A percentile compares a stretch with the other conserved stretches of the same genome.
Conservation (phyloP, 2,113 vertebrate genomes). For the Cyanoderma ruficeps region DNA sequence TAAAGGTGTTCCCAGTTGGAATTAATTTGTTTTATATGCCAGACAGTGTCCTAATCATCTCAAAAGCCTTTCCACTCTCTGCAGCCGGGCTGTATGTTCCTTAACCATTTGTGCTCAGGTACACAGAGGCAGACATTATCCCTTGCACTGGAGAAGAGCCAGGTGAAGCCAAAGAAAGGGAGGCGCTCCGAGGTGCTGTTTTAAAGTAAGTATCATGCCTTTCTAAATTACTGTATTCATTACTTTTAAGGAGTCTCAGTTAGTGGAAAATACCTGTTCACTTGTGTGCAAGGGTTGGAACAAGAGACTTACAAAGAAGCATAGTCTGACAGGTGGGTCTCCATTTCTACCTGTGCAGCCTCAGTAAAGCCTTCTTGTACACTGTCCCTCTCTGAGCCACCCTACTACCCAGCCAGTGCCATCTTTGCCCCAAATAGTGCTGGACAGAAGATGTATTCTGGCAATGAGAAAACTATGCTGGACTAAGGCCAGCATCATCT, state of each 20-base stretch:
- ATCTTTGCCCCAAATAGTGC: background rate
- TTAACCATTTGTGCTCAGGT: conserved; percentile 84
- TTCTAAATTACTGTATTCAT: background rate
- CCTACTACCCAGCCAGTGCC: background rate
- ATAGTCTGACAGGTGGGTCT: background rate
- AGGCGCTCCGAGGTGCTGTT: conserved; percentile 95
- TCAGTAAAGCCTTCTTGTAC: background rate
- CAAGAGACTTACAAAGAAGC: background rate
- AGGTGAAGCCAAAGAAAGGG: conserved; percentile 95
- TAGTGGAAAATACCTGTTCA: background rate
- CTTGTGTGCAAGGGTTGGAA: background rate
- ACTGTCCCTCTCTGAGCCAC: background rate
- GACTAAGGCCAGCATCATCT: background rate
- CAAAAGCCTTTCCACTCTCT: background rate
- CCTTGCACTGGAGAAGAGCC: conserved; percentile 98
- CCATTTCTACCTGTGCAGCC: background rate
- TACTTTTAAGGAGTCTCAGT: background rate
- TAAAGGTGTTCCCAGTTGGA: background rate
- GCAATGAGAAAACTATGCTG: background rate
- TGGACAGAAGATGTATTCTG: background rate
- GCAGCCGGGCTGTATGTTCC: conserved; percentile 36
- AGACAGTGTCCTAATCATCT: background rate
- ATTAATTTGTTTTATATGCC: background rate
- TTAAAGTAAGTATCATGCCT: conserved; percentile 84
- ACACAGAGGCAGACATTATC: conserved; percentile 97